phyloP scores from a whole-genome alignment of 2,888 invertebrate species.

The Ommatoiulus sabulosus region DNA sequence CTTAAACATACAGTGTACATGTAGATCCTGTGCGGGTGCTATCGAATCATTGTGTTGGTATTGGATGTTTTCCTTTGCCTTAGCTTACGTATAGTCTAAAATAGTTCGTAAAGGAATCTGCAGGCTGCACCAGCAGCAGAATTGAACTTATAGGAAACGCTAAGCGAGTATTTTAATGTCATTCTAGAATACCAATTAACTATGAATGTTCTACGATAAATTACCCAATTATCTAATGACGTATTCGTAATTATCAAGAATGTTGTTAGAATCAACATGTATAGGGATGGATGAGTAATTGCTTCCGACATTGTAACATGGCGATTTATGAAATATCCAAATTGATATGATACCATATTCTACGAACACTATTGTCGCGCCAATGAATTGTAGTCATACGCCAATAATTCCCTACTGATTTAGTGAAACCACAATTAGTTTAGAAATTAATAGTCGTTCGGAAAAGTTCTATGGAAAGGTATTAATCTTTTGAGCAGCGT shows the following conservation, averaged over 20 bases:
- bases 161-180: not conserved
- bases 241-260: constrained; percentile 9
- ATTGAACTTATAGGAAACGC: not conserved
- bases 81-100: not conserved
- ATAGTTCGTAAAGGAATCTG: not conserved
- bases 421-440: constrained; percentile 6
- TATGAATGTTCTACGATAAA: not conserved
- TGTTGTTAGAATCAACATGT: constrained; percentile 17
- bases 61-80: constrained; percentile 6
- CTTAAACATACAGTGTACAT: not conserved
- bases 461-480: no score
- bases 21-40: not conserved
- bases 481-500: constrained; percentile 18
- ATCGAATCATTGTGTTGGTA: not conserved
- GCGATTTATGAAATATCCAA: constrained; percentile 1
- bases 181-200: not conserved
- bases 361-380: constrained; percentile 7
- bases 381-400: not conserved
- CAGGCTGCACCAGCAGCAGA: not conserved
- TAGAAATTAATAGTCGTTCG: not conserved
- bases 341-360: not conserved
- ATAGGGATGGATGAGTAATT: not conserved
- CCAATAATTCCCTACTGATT: not conserved
- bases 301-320: constrained; percentile 25
- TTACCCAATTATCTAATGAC: constrained; percentile 11